phyloP scores from a whole-genome alignment of 2,797 vertebrate species.

The Sarcoramphus papa region DNA sequence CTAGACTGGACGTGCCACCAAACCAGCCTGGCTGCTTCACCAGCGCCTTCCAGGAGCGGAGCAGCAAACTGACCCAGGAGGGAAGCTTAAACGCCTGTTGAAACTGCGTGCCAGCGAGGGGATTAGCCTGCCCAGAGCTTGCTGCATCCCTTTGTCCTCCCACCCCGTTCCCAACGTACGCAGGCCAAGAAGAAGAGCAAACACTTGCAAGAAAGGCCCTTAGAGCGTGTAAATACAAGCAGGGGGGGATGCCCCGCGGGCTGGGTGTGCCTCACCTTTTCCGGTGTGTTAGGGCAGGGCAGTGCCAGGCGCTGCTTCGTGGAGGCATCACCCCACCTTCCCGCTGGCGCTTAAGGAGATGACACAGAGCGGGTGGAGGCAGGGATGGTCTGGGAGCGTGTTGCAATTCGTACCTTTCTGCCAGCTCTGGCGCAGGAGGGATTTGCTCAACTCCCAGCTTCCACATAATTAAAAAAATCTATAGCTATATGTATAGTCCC shows the following conservation, averaged over 20 bases:
- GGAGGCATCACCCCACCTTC: neutral
- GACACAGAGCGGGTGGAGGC: neutral
- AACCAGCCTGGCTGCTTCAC: neutral
- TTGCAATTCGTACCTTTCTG: neutral
- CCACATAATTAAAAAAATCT: neutral
- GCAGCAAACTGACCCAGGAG: neutral
- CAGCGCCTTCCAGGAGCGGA: neutral
- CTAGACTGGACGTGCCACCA: neutral
- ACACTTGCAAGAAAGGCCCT: neutral
- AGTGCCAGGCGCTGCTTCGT: neutral
- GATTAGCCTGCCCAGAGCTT: neutral
- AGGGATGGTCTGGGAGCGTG: neutral
- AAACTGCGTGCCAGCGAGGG: accelerated
- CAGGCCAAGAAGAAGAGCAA: neutral
- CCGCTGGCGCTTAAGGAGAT: neutral
- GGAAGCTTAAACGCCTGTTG: neutral
- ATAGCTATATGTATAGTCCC: accelerated
- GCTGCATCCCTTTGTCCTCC: neutral
- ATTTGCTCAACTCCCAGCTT: neutral
- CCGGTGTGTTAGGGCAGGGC: neutral
- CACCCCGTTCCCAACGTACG: accelerated
- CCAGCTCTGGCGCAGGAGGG: neutral
- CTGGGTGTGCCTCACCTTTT: neutral
- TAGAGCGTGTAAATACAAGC: neutral
- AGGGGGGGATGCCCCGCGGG: neutral